Evolutionary conservation across 2,113 vertebrate genomes (phyloP).

Genomic region (Ochotona princeps): DNA sequence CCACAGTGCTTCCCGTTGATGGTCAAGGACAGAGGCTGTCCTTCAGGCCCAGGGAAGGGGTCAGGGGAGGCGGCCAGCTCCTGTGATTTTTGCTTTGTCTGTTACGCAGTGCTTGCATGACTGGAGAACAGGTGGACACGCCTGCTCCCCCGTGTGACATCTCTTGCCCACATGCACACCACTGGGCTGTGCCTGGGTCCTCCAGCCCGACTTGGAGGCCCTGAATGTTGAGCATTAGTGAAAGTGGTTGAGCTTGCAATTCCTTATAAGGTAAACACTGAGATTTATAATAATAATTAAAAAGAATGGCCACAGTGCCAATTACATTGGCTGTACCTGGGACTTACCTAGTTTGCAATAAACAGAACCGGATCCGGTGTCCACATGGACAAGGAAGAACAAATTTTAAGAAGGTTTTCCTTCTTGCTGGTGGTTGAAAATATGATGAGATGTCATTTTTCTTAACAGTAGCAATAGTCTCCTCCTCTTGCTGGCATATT

Average conservation of each 20-base stretch:
- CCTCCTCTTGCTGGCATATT: neutral
- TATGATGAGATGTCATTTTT: neutral
- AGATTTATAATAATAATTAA: no score
- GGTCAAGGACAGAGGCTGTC: neutral
- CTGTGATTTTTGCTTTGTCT: neutral
- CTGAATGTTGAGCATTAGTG: neutral
- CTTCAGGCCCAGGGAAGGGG: neutral
- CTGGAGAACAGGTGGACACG: no score
- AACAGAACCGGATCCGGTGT: neutral
- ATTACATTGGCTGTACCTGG: neutral
- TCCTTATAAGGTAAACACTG: neutral
- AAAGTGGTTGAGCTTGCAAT: neutral
- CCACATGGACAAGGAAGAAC: neutral
- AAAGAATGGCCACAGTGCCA: neutral
- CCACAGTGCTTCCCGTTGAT: neutral
- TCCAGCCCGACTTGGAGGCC: neutral
- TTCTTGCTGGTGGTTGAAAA: constrained; percentile 1
- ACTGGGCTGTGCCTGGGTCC: neutral
- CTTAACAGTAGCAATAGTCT: neutral
- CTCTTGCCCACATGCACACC: neutral
- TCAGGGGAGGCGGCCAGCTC: neutral
- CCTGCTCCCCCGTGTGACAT: neutral
- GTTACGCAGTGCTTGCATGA: neutral
- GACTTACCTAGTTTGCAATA: neutral
- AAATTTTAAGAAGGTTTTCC: neutral